Percentiles rank a stretch among this genome's conserved stretches.
phyloP scores from a whole-genome alignment of 2,888 invertebrate genomes.

The Drosophila flavopinicola region DNA sequence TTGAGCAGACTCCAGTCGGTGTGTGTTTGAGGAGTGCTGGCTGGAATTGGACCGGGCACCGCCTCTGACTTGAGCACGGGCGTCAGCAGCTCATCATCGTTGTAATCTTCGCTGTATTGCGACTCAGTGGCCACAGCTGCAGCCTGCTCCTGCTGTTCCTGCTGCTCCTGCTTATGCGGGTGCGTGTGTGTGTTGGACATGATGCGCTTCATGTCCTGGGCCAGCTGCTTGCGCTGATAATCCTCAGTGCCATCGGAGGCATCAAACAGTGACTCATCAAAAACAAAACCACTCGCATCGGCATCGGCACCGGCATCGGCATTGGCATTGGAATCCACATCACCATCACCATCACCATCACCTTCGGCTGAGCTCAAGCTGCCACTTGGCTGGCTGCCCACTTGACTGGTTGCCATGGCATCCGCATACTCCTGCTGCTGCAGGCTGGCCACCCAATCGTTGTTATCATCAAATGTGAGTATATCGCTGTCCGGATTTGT shows the following conservation, averaged over 20 bases:
- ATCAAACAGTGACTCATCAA: conserved; percentile 78
- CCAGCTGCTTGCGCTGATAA: conserved; percentile 83
- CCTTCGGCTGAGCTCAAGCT: conserved; percentile 16
- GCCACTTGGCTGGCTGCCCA: conserved; percentile 15
- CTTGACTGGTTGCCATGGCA: conserved; percentile 52
- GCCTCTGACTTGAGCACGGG: conserved; percentile 49
- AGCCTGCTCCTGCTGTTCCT: conserved; percentile 6
- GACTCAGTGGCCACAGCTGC: conserved; percentile 4
- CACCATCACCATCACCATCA: conserved; percentile 5
- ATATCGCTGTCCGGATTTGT: conserved; percentile 81
- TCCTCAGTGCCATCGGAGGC: conserved; percentile 76
- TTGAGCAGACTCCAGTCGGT: conserved; percentile 81
- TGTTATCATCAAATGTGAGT: conserved; percentile 76
- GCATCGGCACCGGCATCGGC: conserved; percentile 11
- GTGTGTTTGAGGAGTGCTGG: conserved; percentile 73
- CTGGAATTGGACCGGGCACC: background rate
- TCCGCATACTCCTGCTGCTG: conserved; percentile 65
- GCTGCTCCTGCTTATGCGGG: conserved; percentile 12
- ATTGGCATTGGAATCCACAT: conserved; percentile 10
- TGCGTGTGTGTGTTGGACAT: conserved; percentile 81
- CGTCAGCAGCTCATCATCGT: conserved; percentile 64
- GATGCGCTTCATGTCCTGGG: conserved; percentile 84
- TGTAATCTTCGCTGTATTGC: conserved; percentile 56
- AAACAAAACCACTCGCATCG: conserved; percentile 55
- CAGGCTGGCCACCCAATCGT: conserved; percentile 67